phyloP scores from a whole-genome alignment of 1,140 invertebrate species.

The Venustaconcha ellipsiformis region DNA sequence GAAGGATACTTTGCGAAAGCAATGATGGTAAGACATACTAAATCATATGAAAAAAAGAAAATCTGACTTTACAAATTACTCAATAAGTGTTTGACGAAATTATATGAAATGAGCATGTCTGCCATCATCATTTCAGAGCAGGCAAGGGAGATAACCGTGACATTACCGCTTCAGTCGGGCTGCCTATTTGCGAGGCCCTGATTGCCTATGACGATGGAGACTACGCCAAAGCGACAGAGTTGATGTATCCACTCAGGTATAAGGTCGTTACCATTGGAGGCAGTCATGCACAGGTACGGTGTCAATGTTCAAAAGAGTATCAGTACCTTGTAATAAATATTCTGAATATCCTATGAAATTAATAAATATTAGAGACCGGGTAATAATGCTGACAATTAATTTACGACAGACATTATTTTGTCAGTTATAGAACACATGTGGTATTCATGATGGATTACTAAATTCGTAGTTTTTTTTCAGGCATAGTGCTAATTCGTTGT shows the following conservation, averaged over 20 bases:
- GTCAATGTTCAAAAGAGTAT: neutral
- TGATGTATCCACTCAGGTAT: slow-evolving; percentile 69
- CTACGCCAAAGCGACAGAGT: slow-evolving; percentile 64
- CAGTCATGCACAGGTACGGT: slow-evolving; percentile 71
- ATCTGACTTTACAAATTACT: too few relatives aligned
- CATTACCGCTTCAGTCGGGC: slow-evolving; percentile 48
- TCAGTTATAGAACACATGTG: too few relatives aligned
- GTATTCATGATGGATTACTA: too few relatives aligned
- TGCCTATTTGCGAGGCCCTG: slow-evolving; percentile 65
- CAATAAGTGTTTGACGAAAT: too few relatives aligned
- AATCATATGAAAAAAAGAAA: too few relatives aligned
- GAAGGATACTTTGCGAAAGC: too few relatives aligned
- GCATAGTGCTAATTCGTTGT: too few relatives aligned
- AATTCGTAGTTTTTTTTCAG: too few relatives aligned
- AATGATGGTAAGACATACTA: too few relatives aligned
- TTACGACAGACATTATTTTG: too few relatives aligned
- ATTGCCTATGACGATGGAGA: slow-evolving; percentile 63
- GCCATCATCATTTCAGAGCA: slow-evolving; percentile 23
- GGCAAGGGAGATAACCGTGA: slow-evolving; percentile 38
- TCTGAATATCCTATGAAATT: neutral
- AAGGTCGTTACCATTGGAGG: slow-evolving; percentile 71
- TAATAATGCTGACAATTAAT: too few relatives aligned
- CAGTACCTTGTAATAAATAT: neutral
- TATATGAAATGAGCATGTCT: too few relatives aligned
- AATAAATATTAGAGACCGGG: neutral